Evolutionary conservation across 2,797 vertebrate species (phyloP), one percentile per base, ranked within the genome.

Genomic region (Clarias laeviceps): DNA sequence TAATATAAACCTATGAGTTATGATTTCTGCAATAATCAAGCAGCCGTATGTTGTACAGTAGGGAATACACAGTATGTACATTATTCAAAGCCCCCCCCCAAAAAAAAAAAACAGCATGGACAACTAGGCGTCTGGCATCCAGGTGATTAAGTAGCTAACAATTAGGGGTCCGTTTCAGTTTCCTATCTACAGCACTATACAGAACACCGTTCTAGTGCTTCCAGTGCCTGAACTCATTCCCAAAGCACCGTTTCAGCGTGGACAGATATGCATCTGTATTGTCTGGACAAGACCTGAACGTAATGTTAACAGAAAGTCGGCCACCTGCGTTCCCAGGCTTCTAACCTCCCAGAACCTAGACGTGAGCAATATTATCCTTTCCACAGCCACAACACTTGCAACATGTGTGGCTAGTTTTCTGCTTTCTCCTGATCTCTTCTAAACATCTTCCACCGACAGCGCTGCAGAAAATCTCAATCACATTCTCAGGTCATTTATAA

Each of bases 291-390:
- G 50, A 77, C 54, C 54, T 76, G 54, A 77, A 29, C 5, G 18
- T 73, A 73, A 73, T 50, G 5, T 50, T 73, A 27, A 50, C 40
- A 3, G 22, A 17, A 73, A 73, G 40, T 27, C 40, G 17, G 70
- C 24, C 5, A 50, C 40, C 40, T 76, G 24, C 37, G 62, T 59
- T 59, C 61, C 29, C 65, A 72, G 64, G 40, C 22, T 70, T n/a
- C 82, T 17, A 79, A 61, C 80, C 61, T 87, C 45, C 54, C 79
- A 77, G 59, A 66, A 5, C 64, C 17, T 40, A 54, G 15, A 69
- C 22, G 29, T 12, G 32, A 81, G 34, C 27, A 64, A 37, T 8
- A 57, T 56, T 72, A 80, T 85, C 29, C 57, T 64, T 45, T 81
- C 78, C 61, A 56, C 45, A 57, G 59, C 8, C 29, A 81, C 68